A percentile compares a stretch with the other conserved stretches of the same genome.
These are phyloP conservation scores for Procapra przewalskii DNA, from an alignment of 2,113 vertebrate species.

Conservation along the genomic window DNA sequence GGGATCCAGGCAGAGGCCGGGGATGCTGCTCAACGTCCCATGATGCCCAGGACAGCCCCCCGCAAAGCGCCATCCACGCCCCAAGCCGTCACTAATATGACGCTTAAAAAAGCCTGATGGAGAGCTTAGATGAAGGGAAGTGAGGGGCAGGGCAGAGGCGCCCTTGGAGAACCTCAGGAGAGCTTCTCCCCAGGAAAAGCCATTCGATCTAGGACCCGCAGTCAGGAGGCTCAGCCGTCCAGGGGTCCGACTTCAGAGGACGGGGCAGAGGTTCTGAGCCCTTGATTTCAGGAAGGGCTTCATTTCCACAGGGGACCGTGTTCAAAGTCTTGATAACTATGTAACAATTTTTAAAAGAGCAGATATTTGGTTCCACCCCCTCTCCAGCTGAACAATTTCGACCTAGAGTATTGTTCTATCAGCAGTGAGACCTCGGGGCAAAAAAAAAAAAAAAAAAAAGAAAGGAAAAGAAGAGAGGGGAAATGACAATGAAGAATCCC, in stretches of 20 bases:
- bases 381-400: background rate
- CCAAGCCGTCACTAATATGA: fast-evolving
- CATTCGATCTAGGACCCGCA: fast-evolving
- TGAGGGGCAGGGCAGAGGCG: background rate
- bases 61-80: too few species aligned
- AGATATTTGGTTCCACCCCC: background rate
- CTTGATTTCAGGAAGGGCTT: background rate
- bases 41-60: background rate
- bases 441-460: background rate
- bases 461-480: background rate
- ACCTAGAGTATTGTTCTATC: background rate
- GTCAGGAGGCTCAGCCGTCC: too few species aligned
- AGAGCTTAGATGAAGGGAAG: background rate
- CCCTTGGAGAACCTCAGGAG: background rate
- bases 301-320: background rate
- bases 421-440: background rate
- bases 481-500: background rate
- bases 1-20: background rate
- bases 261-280: background rate
- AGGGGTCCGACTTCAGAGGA: background rate
- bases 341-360: background rate
- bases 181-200: background rate
- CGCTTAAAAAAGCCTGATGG: background rate
- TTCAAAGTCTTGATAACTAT: background rate
- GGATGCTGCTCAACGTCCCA: background rate